Evolutionary conservation across 2,888 invertebrate genomes (phyloP).

Genomic region (Aphodius sticticus): DNA sequence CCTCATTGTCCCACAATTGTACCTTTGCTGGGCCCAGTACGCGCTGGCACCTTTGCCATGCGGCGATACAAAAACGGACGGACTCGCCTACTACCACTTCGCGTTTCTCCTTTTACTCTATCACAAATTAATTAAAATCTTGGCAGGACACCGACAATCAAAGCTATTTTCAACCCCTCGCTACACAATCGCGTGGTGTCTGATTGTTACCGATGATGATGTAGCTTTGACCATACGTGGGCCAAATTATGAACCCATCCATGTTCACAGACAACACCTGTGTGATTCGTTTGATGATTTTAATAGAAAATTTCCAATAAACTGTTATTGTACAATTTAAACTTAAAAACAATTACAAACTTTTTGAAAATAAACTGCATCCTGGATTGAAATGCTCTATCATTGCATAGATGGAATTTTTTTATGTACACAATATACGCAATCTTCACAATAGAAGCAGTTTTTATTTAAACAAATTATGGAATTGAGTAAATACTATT

Average conservation of each 20-base stretch:
- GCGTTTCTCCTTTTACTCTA: neutral
- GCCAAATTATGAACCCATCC: neutral
- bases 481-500: too few relatives aligned
- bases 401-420: too few relatives aligned
- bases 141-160: slow-evolving; percentile 4
- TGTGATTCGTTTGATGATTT: too few relatives aligned
- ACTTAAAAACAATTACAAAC: too few relatives aligned
- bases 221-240: neutral
- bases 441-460: too few relatives aligned
- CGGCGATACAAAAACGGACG: neutral
- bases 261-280: neutral
- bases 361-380: too few relatives aligned
- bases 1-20: slow-evolving; percentile 41
- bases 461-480: too few relatives aligned
- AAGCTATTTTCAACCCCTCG: neutral
- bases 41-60: slow-evolving; percentile 15
- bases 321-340: too few relatives aligned
- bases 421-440: too few relatives aligned
- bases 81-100: neutral
- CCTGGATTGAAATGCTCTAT: too few relatives aligned
- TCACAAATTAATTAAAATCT: slow-evolving; percentile 4
- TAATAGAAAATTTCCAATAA: too few relatives aligned
- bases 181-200: neutral
- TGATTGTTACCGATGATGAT: neutral
- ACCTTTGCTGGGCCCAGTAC: slow-evolving; percentile 17